A percentile compares a stretch with the other conserved stretches of the same genome.
Evolutionary conservation across 2,888 invertebrate species (phyloP).

Genomic region (Tinea trinotella): DNA sequence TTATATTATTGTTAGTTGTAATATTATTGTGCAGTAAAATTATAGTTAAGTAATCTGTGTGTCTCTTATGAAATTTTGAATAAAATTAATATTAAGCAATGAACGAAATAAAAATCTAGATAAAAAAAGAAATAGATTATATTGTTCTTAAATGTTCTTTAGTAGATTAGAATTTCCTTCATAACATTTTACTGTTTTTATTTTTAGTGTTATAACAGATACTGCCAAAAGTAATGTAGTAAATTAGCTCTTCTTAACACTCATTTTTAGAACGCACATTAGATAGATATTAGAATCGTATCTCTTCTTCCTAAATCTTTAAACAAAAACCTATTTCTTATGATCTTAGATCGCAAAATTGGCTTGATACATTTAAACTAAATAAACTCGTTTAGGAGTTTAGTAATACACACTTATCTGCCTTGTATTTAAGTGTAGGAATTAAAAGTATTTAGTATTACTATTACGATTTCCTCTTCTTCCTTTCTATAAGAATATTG

Average conservation of each 20-base stretch:
- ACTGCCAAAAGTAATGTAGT: slow-evolving; percentile 8
- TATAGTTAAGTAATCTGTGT: neutral
- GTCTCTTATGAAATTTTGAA: slow-evolving; percentile 3
- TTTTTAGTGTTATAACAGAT: neutral
- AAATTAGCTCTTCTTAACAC: neutral
- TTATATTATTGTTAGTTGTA: neutral
- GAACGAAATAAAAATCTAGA: neutral
- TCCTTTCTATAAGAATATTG: neutral
- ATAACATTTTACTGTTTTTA: neutral
- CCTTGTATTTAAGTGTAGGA: neutral
- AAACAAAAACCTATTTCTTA: neutral
- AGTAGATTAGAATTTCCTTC: neutral
- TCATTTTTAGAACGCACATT: slow-evolving; percentile 10
- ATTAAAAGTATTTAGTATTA: too few species aligned
- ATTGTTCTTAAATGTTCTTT: neutral
- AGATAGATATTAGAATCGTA: neutral
- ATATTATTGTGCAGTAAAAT: neutral
- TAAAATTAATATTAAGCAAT: slow-evolving; percentile 3
- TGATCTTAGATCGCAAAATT: neutral
- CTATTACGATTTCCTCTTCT: too few species aligned
- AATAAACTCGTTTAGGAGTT: neutral
- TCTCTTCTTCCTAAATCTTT: slow-evolving; percentile 2
- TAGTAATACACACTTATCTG: neutral
- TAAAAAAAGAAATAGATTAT: neutral
- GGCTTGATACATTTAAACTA: neutral